Conservation (phyloP, 2,888 invertebrate species). For the Heliconius hortense region DNA sequence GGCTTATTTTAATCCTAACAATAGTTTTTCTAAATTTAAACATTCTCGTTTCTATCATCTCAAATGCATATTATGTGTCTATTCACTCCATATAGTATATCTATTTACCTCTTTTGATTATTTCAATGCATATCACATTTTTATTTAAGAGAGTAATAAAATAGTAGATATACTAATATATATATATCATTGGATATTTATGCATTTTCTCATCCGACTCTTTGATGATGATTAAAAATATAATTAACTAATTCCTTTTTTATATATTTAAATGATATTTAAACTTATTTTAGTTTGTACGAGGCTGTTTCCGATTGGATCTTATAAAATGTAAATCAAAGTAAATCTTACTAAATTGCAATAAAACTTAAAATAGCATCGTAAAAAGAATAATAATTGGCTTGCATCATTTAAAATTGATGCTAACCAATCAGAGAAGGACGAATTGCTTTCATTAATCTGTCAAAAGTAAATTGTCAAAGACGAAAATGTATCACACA, state of each 20-base stretch:
- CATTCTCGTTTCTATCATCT: too few species aligned
- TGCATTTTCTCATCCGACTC: neutral
- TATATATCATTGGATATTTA: neutral
- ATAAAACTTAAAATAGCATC: slow-evolving; percentile 33
- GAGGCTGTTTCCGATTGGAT: slow-evolving; percentile 54
- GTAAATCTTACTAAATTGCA: slow-evolving; percentile 16
- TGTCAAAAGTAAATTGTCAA: slow-evolving; percentile 54
- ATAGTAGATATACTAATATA: neutral
- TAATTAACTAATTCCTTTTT: neutral
- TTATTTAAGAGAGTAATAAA: too few species aligned
- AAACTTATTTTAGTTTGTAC: slow-evolving; percentile 44
- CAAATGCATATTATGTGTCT: too few species aligned
- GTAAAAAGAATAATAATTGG: slow-evolving; percentile 29
- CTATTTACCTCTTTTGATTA: too few species aligned
- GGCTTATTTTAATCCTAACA: too few species aligned
- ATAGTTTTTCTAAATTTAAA: too few species aligned
- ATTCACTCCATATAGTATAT: too few species aligned
- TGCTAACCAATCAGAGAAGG: slow-evolving; percentile 61
- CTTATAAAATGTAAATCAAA: slow-evolving; percentile 26
- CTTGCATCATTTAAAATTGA: slow-evolving; percentile 32
- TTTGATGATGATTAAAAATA: too few species aligned
- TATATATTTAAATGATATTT: neutral
- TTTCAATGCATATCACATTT: too few species aligned
- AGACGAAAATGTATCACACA: slow-evolving; percentile 59
- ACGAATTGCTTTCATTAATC: slow-evolving; percentile 68